phyloP scores from a whole-genome alignment of 2,113 vertebrate genomes.

The Planiliza haematocheilus region DNA sequence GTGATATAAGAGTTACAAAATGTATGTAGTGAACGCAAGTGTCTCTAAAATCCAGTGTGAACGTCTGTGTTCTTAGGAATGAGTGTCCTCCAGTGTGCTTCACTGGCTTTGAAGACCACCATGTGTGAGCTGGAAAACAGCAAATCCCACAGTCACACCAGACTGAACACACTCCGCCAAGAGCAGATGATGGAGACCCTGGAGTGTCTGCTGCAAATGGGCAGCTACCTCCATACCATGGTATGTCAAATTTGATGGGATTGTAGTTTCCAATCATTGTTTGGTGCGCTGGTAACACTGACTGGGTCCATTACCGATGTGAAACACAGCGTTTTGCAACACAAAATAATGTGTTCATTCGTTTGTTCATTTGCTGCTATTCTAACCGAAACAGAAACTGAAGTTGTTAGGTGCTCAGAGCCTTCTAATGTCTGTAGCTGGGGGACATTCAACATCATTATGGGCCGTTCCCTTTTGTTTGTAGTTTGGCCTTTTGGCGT shows the following conservation, averaged over 20 bases:
- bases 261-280: too few relatives aligned
- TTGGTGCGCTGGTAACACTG: too few relatives aligned
- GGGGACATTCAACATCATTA: neutral
- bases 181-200: slow-evolving; percentile 86
- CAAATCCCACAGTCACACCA: neutral
- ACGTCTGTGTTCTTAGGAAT: slow-evolving; percentile 81
- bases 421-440: too few relatives aligned
- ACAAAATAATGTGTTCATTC: too few relatives aligned
- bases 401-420: too few relatives aligned
- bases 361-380: too few relatives aligned
- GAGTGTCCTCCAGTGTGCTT: slow-evolving; percentile 83
- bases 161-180: slow-evolving; percentile 74
- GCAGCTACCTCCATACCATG: slow-evolving; percentile 72
- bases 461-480: neutral
- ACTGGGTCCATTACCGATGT: too few relatives aligned
- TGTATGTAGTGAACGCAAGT: neutral
- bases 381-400: too few relatives aligned
- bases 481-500: neutral
- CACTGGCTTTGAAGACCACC: slow-evolving; percentile 78
- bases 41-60: neutral
- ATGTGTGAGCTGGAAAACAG: slow-evolving; percentile 59
- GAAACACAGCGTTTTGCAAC: too few relatives aligned
- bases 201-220: slow-evolving; percentile 87
- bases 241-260: too few relatives aligned
- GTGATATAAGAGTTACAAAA: too few relatives aligned